phyloP scores from a whole-genome alignment of 2,888 invertebrate species.

The Tortrix viridana region DNA sequence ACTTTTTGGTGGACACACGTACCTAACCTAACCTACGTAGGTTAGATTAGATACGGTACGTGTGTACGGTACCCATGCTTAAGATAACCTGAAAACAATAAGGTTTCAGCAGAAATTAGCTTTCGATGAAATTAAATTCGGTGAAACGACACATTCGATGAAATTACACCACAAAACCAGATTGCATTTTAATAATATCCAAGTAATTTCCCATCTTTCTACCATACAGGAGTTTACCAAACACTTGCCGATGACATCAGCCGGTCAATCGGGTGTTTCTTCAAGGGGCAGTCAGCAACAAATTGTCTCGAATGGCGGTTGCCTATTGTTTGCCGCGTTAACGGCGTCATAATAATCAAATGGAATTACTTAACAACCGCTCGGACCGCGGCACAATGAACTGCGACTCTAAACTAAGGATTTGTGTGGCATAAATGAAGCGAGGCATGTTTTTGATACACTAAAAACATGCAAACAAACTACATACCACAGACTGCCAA shows the following conservation, averaged over 20 bases:
- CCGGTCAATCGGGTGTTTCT: slow-evolving; percentile 37
- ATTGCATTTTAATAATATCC: too few relatives aligned
- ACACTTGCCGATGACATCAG: slow-evolving; percentile 28
- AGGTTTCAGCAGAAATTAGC: too few relatives aligned
- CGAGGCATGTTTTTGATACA: not conserved
- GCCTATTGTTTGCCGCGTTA: slow-evolving; percentile 53
- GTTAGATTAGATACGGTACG: too few relatives aligned
- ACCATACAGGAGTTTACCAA: not conserved
- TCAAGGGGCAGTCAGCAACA: slow-evolving; percentile 39
- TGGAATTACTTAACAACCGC: slow-evolving; percentile 50
- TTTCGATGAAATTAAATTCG: too few relatives aligned
- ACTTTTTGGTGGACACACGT: too few relatives aligned
- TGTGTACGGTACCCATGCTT: too few relatives aligned
- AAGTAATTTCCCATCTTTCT: not conserved
- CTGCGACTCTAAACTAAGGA: slow-evolving; percentile 38
- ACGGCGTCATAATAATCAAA: slow-evolving; percentile 51
- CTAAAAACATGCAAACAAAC: not conserved
- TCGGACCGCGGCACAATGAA: slow-evolving; percentile 44
- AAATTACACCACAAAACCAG: too few relatives aligned
- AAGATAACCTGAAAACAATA: too few relatives aligned
- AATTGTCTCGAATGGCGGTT: slow-evolving; percentile 45
- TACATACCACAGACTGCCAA: not conserved
- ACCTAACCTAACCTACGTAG: too few relatives aligned
- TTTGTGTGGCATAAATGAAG: slow-evolving; percentile 14
- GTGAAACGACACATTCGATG: too few relatives aligned